Percentiles rank a stretch among this genome's conserved stretches.
Evolutionary conservation across 2,888 invertebrate species (phyloP).

Genomic region (Stomorhina lunata): DNA sequence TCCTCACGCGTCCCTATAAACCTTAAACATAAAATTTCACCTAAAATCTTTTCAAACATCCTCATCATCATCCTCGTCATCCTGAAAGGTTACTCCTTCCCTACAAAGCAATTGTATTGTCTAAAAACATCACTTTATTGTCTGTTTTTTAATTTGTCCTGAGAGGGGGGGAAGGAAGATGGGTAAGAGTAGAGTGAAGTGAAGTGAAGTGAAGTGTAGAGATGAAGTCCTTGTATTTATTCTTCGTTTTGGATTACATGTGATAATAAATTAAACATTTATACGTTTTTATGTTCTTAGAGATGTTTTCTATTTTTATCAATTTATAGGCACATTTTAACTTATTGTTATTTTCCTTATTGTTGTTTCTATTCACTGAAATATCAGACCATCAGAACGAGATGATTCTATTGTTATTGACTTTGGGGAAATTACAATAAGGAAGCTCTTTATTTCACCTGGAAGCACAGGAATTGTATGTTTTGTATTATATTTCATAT

Average conservation of each 20-base stretch:
- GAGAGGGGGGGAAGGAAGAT: neutral
- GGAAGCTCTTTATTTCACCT: conserved; percentile 54
- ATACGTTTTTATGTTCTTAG: conserved; percentile 31
- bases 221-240: no score
- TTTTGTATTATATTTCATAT: conserved; percentile 51
- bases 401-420: neutral
- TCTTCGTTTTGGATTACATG: conserved; percentile 19
- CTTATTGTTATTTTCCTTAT: neutral
- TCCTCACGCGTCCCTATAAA: no score
- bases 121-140: neutral
- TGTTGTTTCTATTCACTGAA: neutral
- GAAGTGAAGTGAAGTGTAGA: no score
- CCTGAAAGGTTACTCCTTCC: no score
- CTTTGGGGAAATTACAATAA: neutral
- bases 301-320: conserved; percentile 31
- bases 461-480: conserved; percentile 55
- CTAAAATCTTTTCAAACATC: neutral
- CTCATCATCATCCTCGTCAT: no score
- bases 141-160: neutral
- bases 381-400: no score
- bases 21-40: neutral
- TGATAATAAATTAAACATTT: conserved; percentile 49
- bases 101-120: neutral
- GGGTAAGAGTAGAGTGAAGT: no score
- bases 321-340: no score